Conservation (phyloP, 1,140 invertebrate species). For the Saccostrea cuccullata region DNA sequence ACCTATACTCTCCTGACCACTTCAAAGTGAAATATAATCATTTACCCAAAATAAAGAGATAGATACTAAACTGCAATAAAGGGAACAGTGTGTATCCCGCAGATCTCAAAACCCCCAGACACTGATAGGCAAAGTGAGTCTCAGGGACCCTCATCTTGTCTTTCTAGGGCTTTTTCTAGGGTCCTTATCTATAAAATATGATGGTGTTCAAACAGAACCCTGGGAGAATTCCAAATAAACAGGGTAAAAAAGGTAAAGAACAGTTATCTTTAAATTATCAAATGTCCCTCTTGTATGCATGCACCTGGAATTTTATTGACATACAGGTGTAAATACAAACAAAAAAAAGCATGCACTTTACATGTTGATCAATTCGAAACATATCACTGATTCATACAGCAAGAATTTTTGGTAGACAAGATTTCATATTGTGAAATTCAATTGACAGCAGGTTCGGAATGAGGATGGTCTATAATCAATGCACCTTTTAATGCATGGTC, state of each 20-base stretch:
- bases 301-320: slow-evolving; percentile 6
- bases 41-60: slow-evolving; percentile 15
- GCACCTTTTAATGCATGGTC: too few species aligned
- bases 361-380: too few species aligned
- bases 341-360: too few species aligned
- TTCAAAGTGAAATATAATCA: slow-evolving; percentile 34
- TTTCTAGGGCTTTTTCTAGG: neutral
- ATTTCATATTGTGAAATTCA: too few species aligned
- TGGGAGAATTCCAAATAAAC: neutral
- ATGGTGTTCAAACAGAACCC: neutral
- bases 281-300: neutral
- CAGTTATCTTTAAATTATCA: slow-evolving; percentile 16
- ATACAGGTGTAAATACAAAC: neutral
- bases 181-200: slow-evolving; percentile 6
- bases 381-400: too few species aligned
- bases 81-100: neutral
- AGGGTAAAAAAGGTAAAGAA: neutral
- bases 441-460: too few species aligned
- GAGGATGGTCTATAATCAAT: too few species aligned
- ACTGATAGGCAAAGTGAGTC: neutral
- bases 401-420: too few species aligned
- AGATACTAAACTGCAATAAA: slow-evolving; percentile 10
- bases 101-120: neutral
- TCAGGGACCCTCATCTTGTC: neutral
- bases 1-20: neutral